Evolutionary conservation across 2,113 vertebrate genomes (phyloP).

Genomic region (Mionectes macconnelli): DNA sequence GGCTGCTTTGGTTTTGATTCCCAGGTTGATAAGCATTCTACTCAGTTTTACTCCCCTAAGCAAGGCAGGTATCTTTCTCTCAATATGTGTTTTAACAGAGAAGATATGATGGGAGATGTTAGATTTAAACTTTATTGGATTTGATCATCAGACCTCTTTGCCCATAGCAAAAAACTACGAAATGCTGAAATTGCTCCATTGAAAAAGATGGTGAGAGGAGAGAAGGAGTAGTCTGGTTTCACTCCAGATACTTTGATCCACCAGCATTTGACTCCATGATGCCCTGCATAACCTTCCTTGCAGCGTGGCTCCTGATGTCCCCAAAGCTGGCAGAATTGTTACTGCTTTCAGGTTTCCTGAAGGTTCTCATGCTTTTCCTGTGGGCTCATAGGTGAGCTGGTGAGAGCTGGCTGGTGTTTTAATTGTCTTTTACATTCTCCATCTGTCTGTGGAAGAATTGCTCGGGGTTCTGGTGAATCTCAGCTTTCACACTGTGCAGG

Average conservation of each 20-base stretch:
- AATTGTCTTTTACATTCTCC: background rate
- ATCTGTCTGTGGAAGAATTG: background rate
- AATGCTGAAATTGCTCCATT: background rate
- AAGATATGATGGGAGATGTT: background rate
- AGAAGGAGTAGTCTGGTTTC: background rate
- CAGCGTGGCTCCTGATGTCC: background rate
- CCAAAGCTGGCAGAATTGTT: background rate
- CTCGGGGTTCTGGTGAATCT: background rate
- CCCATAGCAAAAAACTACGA: rapidly evolving
- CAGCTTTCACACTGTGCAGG: background rate
- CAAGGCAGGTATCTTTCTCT: background rate
- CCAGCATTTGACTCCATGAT: background rate
- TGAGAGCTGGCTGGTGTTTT: background rate
- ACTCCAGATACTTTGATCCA: background rate
- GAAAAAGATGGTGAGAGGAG: background rate
- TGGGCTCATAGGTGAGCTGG: background rate
- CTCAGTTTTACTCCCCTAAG: background rate
- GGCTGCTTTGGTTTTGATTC: background rate
- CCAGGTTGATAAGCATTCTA: background rate
- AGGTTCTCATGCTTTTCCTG: background rate
- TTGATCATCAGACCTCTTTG: background rate
- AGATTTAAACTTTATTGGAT: background rate
- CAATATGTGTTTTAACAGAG: background rate
- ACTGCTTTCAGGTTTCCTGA: background rate
- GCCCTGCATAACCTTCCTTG: background rate